Evolutionary conservation across 2,888 invertebrate species (phyloP).

Genomic region (Noctua janthe): DNA sequence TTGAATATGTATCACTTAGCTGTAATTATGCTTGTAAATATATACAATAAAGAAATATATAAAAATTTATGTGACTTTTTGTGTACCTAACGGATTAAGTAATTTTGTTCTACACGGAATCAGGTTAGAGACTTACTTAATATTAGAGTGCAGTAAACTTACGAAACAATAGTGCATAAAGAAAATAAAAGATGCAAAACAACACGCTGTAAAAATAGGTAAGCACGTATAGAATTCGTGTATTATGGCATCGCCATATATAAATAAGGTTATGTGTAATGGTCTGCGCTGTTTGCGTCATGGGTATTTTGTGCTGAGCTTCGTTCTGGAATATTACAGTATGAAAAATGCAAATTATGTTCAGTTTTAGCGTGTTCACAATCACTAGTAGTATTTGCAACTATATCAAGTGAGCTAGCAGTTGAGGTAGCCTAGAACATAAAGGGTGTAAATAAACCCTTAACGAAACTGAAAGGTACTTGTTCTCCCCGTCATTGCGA

Average conservation of each 20-base stretch:
- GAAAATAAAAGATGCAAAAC: constrained; percentile 41
- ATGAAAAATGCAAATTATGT: not conserved
- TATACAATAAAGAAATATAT: constrained; percentile 84
- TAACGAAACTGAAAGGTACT: too few relatives aligned
- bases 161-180: constrained; percentile 52
- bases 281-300: not conserved
- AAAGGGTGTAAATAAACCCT: too few relatives aligned
- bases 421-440: not conserved
- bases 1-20: constrained; percentile 70
- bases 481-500: too few relatives aligned
- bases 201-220: constrained; percentile 29
- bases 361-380: not conserved
- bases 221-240: constrained; percentile 14
- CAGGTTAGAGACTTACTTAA: constrained; percentile 39
- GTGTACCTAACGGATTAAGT: not conserved
- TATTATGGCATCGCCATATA: not conserved
- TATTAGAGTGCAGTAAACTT: constrained; percentile 42
- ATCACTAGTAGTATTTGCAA: not conserved
- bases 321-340: not conserved
- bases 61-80: constrained; percentile 16
- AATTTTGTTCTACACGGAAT: constrained; percentile 19
- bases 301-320: not conserved
- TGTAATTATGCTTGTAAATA: constrained; percentile 88
- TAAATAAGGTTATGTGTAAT: constrained; percentile 1
- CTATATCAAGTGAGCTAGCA: not conserved